A percentile compares a stretch with the other conserved stretches of the same genome.
Evolutionary conservation across 2,797 vertebrate genomes (phyloP).

Genomic region (Limnodromus scolopaceus): DNA sequence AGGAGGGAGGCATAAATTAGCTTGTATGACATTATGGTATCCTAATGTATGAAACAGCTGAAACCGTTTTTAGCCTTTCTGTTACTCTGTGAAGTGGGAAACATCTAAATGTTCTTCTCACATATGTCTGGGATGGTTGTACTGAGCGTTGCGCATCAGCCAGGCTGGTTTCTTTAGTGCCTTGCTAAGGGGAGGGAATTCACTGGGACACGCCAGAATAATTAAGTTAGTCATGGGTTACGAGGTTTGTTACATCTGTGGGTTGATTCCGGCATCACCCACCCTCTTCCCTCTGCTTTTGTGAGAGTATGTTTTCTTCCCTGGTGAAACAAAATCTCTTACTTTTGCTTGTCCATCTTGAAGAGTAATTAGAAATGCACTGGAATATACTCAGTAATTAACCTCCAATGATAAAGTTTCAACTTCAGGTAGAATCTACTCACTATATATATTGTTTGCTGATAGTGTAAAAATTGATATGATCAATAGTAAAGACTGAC

Average conservation of each 20-base stretch:
- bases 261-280: neutral
- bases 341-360: neutral
- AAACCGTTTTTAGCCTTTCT: neutral
- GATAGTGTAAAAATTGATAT: neutral
- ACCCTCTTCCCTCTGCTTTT: neutral
- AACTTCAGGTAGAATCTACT: neutral
- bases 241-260: neutral
- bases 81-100: neutral
- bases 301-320: neutral
- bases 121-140: neutral
- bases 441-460: neutral
- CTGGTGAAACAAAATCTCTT: neutral
- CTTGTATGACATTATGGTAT: neutral
- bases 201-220: neutral
- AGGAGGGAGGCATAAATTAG: neutral
- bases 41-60: neutral
- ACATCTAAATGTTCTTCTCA: neutral
- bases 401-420: neutral
- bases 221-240: neutral
- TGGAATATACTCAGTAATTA: neutral
- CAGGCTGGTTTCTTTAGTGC: neutral
- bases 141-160: neutral
- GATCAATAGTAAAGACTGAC: neutral
- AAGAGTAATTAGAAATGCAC: neutral
- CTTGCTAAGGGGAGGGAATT: neutral